Base-by-base conservation (phyloP, 1,140 invertebrate genomes). In the Colletes gigas region DNA sequence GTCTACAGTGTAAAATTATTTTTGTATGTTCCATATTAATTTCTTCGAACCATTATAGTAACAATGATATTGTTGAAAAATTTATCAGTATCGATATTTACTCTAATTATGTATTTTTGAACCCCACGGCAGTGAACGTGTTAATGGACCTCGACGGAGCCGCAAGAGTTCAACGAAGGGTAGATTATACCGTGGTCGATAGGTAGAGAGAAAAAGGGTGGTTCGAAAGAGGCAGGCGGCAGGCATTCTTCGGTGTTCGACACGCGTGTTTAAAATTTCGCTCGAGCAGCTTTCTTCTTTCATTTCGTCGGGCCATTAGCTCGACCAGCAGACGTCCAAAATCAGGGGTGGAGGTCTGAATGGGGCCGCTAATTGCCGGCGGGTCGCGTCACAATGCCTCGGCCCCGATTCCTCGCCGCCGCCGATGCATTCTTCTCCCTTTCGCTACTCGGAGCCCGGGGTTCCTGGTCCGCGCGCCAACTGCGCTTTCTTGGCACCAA, bases 341-440 rank as follows among this genome's bases (percentile, higher is more conserved):
- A 83, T 63, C 78, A 57, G 71, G 60, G 63, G 63, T 15, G 65
- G 69, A 30, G 60, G 67, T 67, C 21, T 88, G 86, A 89, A 88
- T 85, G 86, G 84, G 71, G 68, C 74, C 86, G 82, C 82, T 88
- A 88, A 88, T 88, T 89, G 85, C 84, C 84, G 77, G 75, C 60
- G 83, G 83, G 83, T 86, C 83, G 82, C 73, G 81, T 60, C 83
- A 88, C 87, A 89, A 89, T 88, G 82, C 82, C 30, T 17, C 82
- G 72, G 73, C 62, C 79, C 79, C 79, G 82, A 83, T 83, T 81
- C 68, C 65, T 63, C 39, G 57, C 57, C 54, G 39, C 71, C 83
- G 74, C 30, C 30, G 30, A 72, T 82, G 79, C 84, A 77, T 78
- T 83, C 83, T 84, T 88, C 83, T 84, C 81, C 59, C 78, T 86